These are phyloP conservation scores for Glyptemys insculpta DNA, from an alignment of 2,797 vertebrate genomes.

Conservation along the genomic window DNA sequence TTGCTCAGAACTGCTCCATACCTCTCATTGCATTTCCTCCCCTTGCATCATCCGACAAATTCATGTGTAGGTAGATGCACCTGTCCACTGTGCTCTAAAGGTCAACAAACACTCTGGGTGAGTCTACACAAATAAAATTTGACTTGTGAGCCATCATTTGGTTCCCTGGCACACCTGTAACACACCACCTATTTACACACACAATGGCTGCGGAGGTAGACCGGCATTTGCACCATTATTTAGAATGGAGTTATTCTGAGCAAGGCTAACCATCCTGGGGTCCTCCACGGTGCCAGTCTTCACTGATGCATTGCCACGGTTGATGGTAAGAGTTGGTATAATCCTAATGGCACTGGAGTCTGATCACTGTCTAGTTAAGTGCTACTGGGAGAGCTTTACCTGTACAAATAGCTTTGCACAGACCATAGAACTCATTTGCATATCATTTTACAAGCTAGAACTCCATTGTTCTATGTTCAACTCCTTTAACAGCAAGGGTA, in stretches of 20 bases:
- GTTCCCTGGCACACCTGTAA: background rate
- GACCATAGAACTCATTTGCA: background rate
- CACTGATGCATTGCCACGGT: background rate
- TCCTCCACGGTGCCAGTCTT: background rate
- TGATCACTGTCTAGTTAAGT: background rate
- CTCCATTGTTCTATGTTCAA: background rate
- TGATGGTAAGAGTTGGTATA: background rate
- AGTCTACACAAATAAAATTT: background rate
- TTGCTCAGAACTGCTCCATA: background rate
- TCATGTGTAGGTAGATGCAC: background rate
- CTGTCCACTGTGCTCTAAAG: background rate
- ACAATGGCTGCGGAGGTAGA: background rate
- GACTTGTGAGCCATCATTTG: background rate
- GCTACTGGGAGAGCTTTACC: background rate
- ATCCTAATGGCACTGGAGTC: accelerated
- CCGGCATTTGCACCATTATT: background rate
- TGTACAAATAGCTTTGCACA: background rate
- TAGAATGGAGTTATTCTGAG: constrained; percentile 25
- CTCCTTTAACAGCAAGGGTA: background rate
- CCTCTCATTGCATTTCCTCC: background rate
- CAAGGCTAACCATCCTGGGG: background rate
- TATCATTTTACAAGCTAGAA: background rate
- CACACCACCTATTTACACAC: background rate
- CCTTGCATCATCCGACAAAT: background rate
- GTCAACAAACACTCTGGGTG: background rate